Percentiles rank a stretch among this genome's conserved stretches.
These are phyloP conservation scores for Drosophila demipolita DNA, from an alignment of 2,888 invertebrate genomes.

Conservation along the genomic window DNA sequence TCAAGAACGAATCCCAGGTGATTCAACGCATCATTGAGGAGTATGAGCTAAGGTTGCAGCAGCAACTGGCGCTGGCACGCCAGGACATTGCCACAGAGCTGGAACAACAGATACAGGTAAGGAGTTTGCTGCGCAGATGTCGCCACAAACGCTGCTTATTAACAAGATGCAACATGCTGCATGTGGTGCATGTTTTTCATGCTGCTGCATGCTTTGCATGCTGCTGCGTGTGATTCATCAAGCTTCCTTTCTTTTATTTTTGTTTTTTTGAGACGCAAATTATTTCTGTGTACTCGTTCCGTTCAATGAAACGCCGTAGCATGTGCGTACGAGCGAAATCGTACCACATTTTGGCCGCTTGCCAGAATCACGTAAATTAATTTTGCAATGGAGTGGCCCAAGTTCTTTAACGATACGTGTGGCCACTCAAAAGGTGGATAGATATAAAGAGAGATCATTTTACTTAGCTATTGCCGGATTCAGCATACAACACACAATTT, in stretches of 20 bases:
- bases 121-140: slow-evolving; percentile 60
- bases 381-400: slow-evolving; percentile 22
- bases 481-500: slow-evolving; percentile 11
- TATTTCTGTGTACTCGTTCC: slow-evolving; percentile 42
- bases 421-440: slow-evolving; percentile 25
- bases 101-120: slow-evolving; percentile 91
- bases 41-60: slow-evolving; percentile 87
- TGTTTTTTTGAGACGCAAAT: slow-evolving; percentile 14
- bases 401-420: slow-evolving; percentile 22
- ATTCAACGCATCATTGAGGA: slow-evolving; percentile 84
- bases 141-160: not conserved
- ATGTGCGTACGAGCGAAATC: slow-evolving; percentile 23
- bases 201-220: slow-evolving; percentile 34
- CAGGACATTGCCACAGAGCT: slow-evolving; percentile 89
- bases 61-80: slow-evolving; percentile 88
- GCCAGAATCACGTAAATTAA: slow-evolving; percentile 49
- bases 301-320: slow-evolving; percentile 35
- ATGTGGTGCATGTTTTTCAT: slow-evolving; percentile 18
- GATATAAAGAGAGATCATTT: slow-evolving; percentile 13
- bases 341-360: slow-evolving; percentile 52
- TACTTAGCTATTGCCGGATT: slow-evolving; percentile 5
- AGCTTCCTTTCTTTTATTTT: slow-evolving; percentile 14
- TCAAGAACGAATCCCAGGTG: slow-evolving; percentile 83
- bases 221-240: slow-evolving; percentile 57
- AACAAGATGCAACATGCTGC: slow-evolving; percentile 13